Percentiles rank a stretch among this genome's conserved stretches.
These are phyloP conservation scores for Carterocephalus palaemon DNA, from an alignment of 2,888 invertebrate genomes.

Conservation along the genomic window DNA sequence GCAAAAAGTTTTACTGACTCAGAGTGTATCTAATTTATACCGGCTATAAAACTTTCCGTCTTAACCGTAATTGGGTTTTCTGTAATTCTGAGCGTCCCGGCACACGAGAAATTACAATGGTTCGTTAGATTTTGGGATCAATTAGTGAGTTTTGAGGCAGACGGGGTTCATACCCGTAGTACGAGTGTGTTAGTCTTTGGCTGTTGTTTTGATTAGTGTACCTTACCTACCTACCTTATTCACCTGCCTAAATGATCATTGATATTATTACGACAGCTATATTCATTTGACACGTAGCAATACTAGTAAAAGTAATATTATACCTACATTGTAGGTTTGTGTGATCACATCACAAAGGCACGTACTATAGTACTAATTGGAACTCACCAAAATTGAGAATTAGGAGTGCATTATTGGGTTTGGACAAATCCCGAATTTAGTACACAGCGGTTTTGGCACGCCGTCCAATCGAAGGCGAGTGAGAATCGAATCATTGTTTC, in stretches of 20 bases:
- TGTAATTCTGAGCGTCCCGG: slow-evolving; percentile 37
- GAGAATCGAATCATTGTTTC: slow-evolving; percentile 27
- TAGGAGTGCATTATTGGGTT: slow-evolving; percentile 14
- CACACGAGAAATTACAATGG: slow-evolving; percentile 46
- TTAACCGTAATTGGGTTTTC: slow-evolving; percentile 33
- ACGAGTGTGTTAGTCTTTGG: slow-evolving; percentile 8
- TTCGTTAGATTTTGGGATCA: slow-evolving; percentile 50
- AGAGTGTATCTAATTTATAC: slow-evolving; percentile 17
- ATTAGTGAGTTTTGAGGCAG: slow-evolving; percentile 45
- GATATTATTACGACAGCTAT: background rate
- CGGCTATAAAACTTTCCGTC: slow-evolving; percentile 20
- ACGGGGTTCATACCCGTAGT: slow-evolving; percentile 1
- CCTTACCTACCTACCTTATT: too few species aligned
- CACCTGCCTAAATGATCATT: background rate
- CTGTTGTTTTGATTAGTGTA: slow-evolving; percentile 6
- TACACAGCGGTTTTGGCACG: slow-evolving; percentile 13
- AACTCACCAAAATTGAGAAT: slow-evolving; percentile 13
- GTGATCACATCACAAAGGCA: too few species aligned
- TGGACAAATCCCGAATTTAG: slow-evolving; percentile 2
- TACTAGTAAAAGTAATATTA: too few species aligned
- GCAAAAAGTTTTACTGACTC: slow-evolving; percentile 4
- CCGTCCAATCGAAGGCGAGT: background rate
- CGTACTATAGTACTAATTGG: slow-evolving; percentile 2
- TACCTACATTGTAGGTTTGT: too few species aligned
- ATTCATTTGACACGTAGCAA: background rate